Conservation (phyloP, 1,140 invertebrate species). For the Lysiphlebus fabarum region DNA sequence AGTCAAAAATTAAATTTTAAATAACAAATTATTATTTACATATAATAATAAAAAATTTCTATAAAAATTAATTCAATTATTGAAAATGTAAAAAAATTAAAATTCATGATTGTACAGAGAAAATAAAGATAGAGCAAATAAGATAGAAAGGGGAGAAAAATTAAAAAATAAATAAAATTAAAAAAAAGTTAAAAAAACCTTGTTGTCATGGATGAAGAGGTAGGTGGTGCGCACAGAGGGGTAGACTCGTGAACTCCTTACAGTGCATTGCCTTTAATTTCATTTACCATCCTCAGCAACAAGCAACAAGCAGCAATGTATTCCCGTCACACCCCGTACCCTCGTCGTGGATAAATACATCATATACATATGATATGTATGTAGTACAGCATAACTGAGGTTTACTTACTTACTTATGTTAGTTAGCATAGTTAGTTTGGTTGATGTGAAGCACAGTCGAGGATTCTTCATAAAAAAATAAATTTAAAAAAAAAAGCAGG, state of each 20-base stretch:
- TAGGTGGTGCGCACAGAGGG: conserved; percentile 19
- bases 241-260: conserved; percentile 48
- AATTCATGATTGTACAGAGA: no score
- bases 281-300: conserved; percentile 46
- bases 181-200: conserved; percentile 14
- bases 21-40: neutral
- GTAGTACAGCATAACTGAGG: no score
- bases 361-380: conserved; percentile 29
- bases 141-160: conserved; percentile 12
- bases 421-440: no score
- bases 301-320: conserved; percentile 1
- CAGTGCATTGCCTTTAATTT: conserved; percentile 54
- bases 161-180: conserved; percentile 8
- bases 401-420: no score
- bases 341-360: conserved; percentile 34
- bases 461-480: no score
- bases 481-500: no score
- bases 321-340: conserved; percentile 49
- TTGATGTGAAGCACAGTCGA: no score
- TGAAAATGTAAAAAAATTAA: no score
- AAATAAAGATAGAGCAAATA: conserved; percentile 20
- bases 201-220: conserved; percentile 18
- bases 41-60: no score
- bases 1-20: neutral
- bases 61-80: no score